Base-by-base conservation (phyloP, 2,113 vertebrate species). In the Protomyctophum bolini region DNA sequence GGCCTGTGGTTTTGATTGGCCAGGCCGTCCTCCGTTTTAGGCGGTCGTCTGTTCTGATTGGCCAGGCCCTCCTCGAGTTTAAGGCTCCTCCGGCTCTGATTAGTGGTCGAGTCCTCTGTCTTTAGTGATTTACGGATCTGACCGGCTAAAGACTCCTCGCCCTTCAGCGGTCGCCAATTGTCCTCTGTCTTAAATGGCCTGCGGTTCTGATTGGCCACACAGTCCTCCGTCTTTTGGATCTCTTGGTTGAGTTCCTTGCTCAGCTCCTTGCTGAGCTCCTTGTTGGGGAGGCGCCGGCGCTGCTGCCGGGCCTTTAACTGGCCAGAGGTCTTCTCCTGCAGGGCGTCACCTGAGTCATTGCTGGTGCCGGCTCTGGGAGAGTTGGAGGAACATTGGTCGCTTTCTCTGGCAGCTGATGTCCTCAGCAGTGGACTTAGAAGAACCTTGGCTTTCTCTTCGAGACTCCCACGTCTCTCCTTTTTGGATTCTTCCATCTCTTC, bases 171-270 rank as follows among this genome's bases (percentile, higher is more conserved):
- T 11, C 81, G 68, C n/a, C 94, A 93, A 58, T 93, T 95, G 79
- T 93, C 96, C 82, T 98, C 95, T 0, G 91, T 93, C 86, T 96
- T 97, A 82, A 95, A 94, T 54, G 94, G 90, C 75, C 92, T 89
- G 70, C 93, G 93, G 72, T 94, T 95, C 84, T 96, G 96, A 0
- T 93, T 93, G 79, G 94, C 94, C 80, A 95, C 87, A 83, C 93
- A 93, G 80, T 94, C 96, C 86, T 97, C 96, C 0, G 92, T 94
- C 86, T 95, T 95, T 72, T 92, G 91, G 84, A 94, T 93, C 84
- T 98, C 96, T 74, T 94, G 96, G 86, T 94, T 96, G 60, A 95
- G 93, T 86, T 95, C 94, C 77, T 96, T 96, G 85, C 94, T 95
- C 73, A 95, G 91, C 86, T 97, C 96, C 79, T 95, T 96, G 91